These are phyloP conservation scores for Lomographa bimaculata DNA, from an alignment of 2,888 invertebrate genomes.

Conservation along the genomic window DNA sequence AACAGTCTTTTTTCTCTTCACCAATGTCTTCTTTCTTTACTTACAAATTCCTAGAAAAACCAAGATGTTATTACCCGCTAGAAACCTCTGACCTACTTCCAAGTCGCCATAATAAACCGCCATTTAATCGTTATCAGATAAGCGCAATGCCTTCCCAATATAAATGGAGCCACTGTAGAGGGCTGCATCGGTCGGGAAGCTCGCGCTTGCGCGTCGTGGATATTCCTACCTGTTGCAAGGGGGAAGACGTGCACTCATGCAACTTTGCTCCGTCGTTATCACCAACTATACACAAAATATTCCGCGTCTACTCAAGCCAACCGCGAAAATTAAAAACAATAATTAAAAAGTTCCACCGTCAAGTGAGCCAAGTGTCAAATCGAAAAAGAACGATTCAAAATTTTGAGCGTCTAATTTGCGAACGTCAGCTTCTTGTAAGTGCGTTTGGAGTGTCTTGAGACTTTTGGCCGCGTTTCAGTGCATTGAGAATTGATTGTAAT, in stretches of 20 bases:
- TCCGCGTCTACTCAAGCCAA: slow-evolving; percentile 29
- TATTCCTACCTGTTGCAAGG: slow-evolving; percentile 79
- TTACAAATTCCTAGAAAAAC: neutral
- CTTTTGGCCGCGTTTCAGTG: slow-evolving; percentile 58
- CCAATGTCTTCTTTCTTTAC: no score
- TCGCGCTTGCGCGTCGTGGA: slow-evolving; percentile 65
- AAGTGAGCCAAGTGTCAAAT: slow-evolving; percentile 24
- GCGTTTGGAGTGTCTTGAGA: slow-evolving; percentile 58
- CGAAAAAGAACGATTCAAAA: slow-evolving; percentile 30
- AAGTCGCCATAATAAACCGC: neutral
- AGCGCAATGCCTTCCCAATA: slow-evolving; percentile 24
- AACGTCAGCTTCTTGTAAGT: slow-evolving; percentile 52
- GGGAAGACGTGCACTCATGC: slow-evolving; percentile 78
- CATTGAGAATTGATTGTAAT: slow-evolving; percentile 55
- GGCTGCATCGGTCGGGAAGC: slow-evolving; percentile 53
- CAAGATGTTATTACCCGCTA: neutral
- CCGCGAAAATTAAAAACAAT: slow-evolving; percentile 23
- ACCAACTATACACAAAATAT: slow-evolving; percentile 49
- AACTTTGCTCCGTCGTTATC: slow-evolving; percentile 63
- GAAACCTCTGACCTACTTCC: neutral
- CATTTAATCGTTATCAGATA: slow-evolving; percentile 17
- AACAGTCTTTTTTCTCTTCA: no score
- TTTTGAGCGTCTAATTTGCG: slow-evolving; percentile 36
- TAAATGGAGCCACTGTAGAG: slow-evolving; percentile 60
- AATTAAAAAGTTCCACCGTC: slow-evolving; percentile 33